Evolutionary conservation across 1,140 invertebrate genomes (phyloP), one percentile per base, ranked within the genome.

Genomic region (Plodia interpunctella): DNA sequence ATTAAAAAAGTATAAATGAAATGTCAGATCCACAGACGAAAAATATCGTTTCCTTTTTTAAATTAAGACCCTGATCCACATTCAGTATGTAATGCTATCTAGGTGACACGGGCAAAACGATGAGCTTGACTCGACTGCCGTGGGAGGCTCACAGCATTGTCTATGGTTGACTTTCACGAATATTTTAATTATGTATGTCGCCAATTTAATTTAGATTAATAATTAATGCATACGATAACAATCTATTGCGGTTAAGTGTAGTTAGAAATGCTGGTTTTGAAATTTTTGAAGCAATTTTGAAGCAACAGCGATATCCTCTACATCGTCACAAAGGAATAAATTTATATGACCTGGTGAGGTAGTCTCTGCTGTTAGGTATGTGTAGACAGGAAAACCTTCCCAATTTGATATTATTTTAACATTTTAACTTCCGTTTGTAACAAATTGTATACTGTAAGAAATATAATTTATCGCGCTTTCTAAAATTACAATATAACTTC

Each of bases 181-280:
- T 76, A 74, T 70, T 72, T 81, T 81, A 83, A 80, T 78, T 78
- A 68, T 70, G 61, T 76, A 55, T 78, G 78, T 77, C 80, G 76
- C 72, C 70, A 76, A 74, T 77, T 74, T 70, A 74, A 79, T 73
- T 78, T 75, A 62, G 62, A 63, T 61, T 62, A 59, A 63, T 65
- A 57, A 62, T 53, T 65, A 68, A 62, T 60, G 62, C 59, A 63
- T 60, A 18, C 25, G 49, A 53, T 53, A 53, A 53, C 19, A 5
- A 53, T 53, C 19, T 53, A n/a, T 53, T 53, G 21, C 51, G 51
- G 51, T 53, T 53, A 53, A 53, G 49, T 51, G 49, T 51, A 20
- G 18, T 18, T 19, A 20, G n/a, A 11, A 5, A 53, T 53, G 51
- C 13, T 53, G 21, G 51, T 53, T 53, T 53, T 53, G 21, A 53